These are phyloP conservation scores for Chelon auratus DNA, from an alignment of 2,797 vertebrate genomes.

Conservation along the genomic window DNA sequence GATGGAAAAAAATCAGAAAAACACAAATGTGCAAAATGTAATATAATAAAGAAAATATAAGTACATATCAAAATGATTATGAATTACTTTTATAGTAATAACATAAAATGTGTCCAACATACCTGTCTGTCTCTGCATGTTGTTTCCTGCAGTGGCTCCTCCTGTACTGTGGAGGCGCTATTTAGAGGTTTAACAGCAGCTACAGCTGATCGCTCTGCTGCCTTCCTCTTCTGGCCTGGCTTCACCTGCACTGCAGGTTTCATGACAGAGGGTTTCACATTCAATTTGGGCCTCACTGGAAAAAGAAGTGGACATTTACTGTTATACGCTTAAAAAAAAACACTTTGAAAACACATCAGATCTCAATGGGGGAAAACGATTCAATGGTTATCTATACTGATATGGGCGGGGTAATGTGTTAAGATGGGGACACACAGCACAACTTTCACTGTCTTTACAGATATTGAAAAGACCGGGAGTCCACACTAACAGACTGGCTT, in stretches of 20 bases:
- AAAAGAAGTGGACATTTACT: conserved; percentile 3
- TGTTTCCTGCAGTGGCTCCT: conserved; percentile 53
- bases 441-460: no score
- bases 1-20: no score
- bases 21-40: no score
- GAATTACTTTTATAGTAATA: accelerated
- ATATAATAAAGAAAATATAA: neutral
- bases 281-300: conserved; percentile 91
- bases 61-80: neutral
- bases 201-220: conserved; percentile 82
- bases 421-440: no score
- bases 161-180: conserved; percentile 46
- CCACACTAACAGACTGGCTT: no score
- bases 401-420: no score
- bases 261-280: conserved; percentile 89
- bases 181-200: conserved; percentile 92
- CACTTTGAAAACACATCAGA: no score
- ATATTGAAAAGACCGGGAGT: no score
- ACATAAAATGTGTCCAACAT: conserved; percentile 6
- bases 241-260: conserved; percentile 83
- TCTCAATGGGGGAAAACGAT: no score
- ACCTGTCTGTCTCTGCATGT: conserved; percentile 75
- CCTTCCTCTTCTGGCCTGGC: conserved; percentile 86
- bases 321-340: no score
- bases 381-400: no score